A percentile compares a stretch with the other conserved stretches of the same genome.
phyloP scores from a whole-genome alignment of 2,888 invertebrate genomes.

The Diaphora mendica region DNA sequence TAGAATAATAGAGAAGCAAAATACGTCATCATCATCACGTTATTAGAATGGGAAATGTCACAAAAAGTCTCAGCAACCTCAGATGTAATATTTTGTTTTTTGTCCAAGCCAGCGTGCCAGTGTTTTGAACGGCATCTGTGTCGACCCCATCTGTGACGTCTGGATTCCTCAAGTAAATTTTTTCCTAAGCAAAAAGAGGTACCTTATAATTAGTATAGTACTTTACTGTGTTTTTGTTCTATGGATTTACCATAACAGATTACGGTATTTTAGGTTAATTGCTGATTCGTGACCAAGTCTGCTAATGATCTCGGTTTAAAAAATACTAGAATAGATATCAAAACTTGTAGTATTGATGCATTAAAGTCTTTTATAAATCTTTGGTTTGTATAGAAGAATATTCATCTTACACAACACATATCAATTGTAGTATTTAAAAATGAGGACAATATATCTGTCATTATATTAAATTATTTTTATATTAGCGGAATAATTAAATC shows the following conservation, averaged over 20 bases:
- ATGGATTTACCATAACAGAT: background rate
- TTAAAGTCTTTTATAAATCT: background rate
- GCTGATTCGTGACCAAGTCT: background rate
- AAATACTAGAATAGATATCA: background rate
- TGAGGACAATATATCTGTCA: too few species aligned
- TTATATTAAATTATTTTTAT: too few species aligned
- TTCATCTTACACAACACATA: background rate
- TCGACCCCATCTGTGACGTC: background rate
- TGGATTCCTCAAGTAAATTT: background rate
- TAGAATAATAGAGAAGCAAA: background rate
- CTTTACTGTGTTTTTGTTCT: background rate
- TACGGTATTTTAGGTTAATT: constrained; percentile 2
- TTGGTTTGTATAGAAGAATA: background rate
- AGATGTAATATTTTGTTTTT: background rate
- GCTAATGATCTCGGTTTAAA: background rate
- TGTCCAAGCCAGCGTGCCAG: background rate
- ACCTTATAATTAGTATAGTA: background rate
- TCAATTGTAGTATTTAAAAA: background rate
- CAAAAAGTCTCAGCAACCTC: background rate
- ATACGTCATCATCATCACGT: background rate
- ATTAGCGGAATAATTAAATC: background rate
- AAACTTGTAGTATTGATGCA: background rate
- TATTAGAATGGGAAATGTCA: background rate
- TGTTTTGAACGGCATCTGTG: too few species aligned
- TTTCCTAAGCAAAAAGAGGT: background rate